Conservation (phyloP, 64 coral and sea anemone species). For the Cladopsammia gracilis region DNA sequence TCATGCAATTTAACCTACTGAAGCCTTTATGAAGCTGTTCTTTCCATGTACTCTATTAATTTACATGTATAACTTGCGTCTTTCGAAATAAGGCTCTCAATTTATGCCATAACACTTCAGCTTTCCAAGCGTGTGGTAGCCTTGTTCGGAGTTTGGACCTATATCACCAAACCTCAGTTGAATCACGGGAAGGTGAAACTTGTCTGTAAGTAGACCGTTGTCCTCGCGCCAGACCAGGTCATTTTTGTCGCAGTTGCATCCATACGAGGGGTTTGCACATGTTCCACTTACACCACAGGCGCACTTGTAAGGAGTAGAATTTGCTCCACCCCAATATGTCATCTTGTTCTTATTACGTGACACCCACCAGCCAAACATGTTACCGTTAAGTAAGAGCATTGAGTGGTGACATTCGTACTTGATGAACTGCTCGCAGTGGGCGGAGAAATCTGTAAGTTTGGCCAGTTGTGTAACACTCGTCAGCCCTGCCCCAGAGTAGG, state of each 20-base stretch:
- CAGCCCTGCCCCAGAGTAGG: not conserved
- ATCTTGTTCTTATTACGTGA: not conserved
- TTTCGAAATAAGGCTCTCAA: no score
- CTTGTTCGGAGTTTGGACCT: not conserved
- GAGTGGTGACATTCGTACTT: constrained; percentile 38
- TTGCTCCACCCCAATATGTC: not conserved
- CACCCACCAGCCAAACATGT: not conserved
- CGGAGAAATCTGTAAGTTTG: constrained; percentile 19
- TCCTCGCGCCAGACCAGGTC: not conserved
- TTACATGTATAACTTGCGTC: no score
- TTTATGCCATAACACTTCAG: not conserved
- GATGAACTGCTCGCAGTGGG: constrained; percentile 70
- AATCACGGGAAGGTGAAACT: not conserved
- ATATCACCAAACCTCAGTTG: not conserved
- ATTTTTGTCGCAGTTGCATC: constrained; percentile 34
- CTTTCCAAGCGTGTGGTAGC: not conserved
- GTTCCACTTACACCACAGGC: not conserved
- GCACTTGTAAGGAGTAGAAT: constrained; percentile 6
- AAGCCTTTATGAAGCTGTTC: no score
- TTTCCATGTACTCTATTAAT: no score
- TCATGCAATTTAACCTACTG: no score
- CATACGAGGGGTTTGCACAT: not conserved
- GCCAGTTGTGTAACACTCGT: constrained; percentile 16
- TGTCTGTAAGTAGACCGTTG: not conserved
- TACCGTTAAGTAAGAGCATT: not conserved